A percentile compares a stretch with the other conserved stretches of the same genome.
Evolutionary conservation across 2,888 invertebrate species (phyloP).

Genomic region (Ischnura elegans): DNA sequence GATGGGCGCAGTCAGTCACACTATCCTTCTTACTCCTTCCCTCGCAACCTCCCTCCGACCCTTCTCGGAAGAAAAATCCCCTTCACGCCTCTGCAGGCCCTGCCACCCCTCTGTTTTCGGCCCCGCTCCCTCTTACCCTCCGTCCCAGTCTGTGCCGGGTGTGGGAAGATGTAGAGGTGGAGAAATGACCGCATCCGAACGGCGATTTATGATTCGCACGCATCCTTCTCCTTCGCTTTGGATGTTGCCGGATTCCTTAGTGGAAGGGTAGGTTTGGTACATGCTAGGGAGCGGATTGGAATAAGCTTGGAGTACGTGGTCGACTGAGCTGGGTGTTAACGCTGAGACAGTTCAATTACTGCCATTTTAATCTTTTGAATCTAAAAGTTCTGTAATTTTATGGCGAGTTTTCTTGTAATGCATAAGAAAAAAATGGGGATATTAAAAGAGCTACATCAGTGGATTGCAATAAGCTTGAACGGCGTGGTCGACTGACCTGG

Average conservation of each 20-base stretch:
- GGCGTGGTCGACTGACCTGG: no score
- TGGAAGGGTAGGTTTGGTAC: background rate
- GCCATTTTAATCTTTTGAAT: no score
- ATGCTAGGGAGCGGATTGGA: background rate
- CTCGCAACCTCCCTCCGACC: background rate
- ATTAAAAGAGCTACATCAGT: no score
- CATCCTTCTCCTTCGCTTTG: background rate
- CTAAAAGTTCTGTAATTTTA: no score
- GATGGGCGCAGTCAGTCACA: constrained; percentile 26
- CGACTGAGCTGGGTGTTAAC: no score
- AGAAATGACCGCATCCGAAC: constrained; percentile 13
- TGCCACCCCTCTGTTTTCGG: background rate
- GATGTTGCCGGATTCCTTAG: background rate
- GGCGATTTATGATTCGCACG: constrained; percentile 10
- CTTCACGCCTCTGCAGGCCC: background rate
- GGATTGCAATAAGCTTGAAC: no score
- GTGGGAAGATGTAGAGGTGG: background rate
- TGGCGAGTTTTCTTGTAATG: no score
- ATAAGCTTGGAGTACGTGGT: background rate
- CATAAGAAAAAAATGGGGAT: no score
- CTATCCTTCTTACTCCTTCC: background rate
- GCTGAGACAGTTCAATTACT: no score
- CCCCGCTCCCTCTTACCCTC: background rate
- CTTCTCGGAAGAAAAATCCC: background rate
- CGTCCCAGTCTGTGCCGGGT: background rate